These are phyloP conservation scores for Anarhynchus alexandrinus DNA, from an alignment of 2,113 vertebrate species.

Conservation along the genomic window DNA sequence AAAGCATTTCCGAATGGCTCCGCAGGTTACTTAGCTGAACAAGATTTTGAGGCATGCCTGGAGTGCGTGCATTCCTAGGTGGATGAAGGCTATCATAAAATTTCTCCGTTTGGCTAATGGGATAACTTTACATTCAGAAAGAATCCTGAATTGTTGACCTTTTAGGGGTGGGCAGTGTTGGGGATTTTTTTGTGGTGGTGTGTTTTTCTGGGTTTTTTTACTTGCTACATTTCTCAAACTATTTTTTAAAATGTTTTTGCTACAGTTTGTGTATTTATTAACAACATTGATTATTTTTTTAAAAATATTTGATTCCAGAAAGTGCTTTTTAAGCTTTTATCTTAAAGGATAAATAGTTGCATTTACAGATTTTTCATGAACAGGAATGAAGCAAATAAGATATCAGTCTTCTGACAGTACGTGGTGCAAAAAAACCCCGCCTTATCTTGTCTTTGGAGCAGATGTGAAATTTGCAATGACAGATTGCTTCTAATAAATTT, in stretches of 20 bases:
- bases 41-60: not conserved
- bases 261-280: not conserved
- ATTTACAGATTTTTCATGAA: not conserved
- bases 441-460: not conserved
- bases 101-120: not conserved
- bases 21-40: not conserved
- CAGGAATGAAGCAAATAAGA: not conserved
- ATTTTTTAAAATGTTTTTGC: fast-evolving
- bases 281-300: not conserved
- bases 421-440: not conserved
- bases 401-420: not conserved
- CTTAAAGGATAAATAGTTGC: not conserved
- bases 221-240: not conserved
- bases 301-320: not conserved
- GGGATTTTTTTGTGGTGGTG: not conserved
- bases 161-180: not conserved
- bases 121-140: not conserved
- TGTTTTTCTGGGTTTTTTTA: not conserved
- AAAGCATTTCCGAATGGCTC: not conserved
- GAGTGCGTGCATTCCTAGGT: not conserved
- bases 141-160: not conserved
- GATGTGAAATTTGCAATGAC: not conserved
- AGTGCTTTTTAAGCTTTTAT: not conserved
- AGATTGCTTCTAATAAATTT: not conserved
- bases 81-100: not conserved